phyloP scores from a whole-genome alignment of 2,888 invertebrate species.

The Lithophane leautieri region DNA sequence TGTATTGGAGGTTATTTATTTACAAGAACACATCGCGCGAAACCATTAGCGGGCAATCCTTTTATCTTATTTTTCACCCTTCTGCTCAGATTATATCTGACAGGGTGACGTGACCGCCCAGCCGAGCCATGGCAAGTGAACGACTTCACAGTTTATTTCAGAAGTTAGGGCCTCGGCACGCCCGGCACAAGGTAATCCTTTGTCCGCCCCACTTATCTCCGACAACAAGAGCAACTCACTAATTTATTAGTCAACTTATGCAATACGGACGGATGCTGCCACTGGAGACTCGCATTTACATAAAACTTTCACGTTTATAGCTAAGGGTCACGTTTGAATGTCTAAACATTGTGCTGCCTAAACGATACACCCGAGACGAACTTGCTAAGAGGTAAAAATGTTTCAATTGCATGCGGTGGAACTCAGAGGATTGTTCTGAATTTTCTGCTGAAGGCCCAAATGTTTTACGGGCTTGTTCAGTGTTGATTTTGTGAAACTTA shows the following conservation, averaged over 20 bases:
- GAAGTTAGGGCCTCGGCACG: conserved; percentile 65
- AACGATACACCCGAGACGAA: conserved; percentile 69
- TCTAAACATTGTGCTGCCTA: conserved; percentile 70
- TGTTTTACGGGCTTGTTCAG: conserved; percentile 55
- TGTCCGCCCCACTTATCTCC: conserved; percentile 78
- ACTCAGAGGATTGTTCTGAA: conserved; percentile 55
- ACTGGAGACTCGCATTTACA: conserved; percentile 76
- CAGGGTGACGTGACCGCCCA: conserved; percentile 65
- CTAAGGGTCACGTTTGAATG: conserved; percentile 74
- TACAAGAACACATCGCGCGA: conserved; percentile 48
- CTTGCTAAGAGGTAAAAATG: conserved; percentile 70
- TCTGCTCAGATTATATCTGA: conserved; percentile 68
- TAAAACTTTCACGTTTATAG: conserved; percentile 80
- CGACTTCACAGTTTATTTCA: conserved; percentile 73
- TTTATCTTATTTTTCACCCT: conserved; percentile 71
- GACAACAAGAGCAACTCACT: conserved; percentile 74
- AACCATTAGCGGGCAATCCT: conserved; percentile 60
- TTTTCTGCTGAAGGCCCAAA: conserved; percentile 36
- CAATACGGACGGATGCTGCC: conserved; percentile 74
- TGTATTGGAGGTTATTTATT: conserved; percentile 33
- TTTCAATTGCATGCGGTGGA: conserved; percentile 67
- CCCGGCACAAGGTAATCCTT: conserved; percentile 78
- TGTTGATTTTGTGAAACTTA: conserved; percentile 54
- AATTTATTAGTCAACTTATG: conserved; percentile 82
- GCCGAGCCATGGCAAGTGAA: conserved; percentile 59